Evolutionary conservation across 2,888 invertebrate species (phyloP), one percentile per base, ranked within the genome.

Genomic region (Lissonota sp.): DNA sequence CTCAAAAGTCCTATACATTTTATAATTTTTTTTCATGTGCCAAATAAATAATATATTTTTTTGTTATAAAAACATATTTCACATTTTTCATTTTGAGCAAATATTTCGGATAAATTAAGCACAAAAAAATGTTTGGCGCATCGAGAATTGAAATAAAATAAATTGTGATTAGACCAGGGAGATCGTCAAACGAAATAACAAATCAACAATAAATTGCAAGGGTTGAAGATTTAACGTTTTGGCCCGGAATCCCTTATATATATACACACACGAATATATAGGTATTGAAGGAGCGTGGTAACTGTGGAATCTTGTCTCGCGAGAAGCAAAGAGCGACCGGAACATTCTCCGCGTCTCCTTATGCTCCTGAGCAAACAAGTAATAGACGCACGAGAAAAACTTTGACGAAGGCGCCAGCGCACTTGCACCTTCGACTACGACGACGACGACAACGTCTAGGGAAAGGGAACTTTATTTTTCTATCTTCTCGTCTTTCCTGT

Each of bases 321-420:
- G 62, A 16, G 51, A 60, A 58, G 58, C 49, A 70, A 55, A 44
- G 53, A 66, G 44, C 57, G 46, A 63, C 76, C 26, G 69, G 76
- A 70, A 80, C 40, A 16, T 64, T 73, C 73, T 64, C 44, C 4
- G 77, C 80, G 79, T 83, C 85, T 87, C 84, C 85, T 84, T 85
- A 87, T 84, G 84, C 88, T 90, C 90, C 90, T 92, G 89, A 89
- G 88, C 91, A 91, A 92, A 92, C 89, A 92, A 81, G 84, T 79
- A 81, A 74, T 74, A 66, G 74, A 74, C 66, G 64, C 79, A 79
- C 75, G 79, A 69, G 81, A 85, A 74, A 80, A 87, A 88, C 86
- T 87, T 87, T 60, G 73, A 70, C 86, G 86, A 84, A 84, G 90
- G 90, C 91, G 92, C 91, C 92, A 90, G 77, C 49, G 77, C 78